These are phyloP conservation scores for Sinhomidia bicolor DNA, from an alignment of 2,888 invertebrate species.

Conservation along the genomic window DNA sequence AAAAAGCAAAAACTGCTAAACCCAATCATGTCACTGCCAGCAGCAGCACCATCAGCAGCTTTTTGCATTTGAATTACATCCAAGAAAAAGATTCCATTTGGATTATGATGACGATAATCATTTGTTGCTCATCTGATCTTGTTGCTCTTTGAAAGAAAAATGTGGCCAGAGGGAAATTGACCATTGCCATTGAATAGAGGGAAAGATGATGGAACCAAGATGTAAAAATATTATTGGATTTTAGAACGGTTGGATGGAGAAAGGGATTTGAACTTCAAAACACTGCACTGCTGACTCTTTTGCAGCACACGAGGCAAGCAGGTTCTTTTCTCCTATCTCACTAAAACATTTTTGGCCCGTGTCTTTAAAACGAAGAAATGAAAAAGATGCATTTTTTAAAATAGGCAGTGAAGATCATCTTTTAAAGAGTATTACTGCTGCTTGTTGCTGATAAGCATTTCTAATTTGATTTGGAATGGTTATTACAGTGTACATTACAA, in stretches of 20 bases:
- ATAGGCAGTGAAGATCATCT: background rate
- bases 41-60: no score
- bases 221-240: background rate
- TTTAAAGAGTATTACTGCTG: no score
- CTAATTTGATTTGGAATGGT: slow-evolving; percentile 53
- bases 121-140: background rate
- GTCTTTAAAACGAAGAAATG: background rate
- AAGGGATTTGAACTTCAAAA: background rate
- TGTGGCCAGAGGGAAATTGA: slow-evolving; percentile 38
- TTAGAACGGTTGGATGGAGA: no score
- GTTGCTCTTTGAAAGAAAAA: background rate
- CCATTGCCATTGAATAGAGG: slow-evolving; percentile 18
- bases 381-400: background rate
- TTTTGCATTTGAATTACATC: slow-evolving; percentile 24
- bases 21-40: no score
- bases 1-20: no score
- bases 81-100: slow-evolving; percentile 16
- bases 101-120: background rate
- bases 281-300: background rate
- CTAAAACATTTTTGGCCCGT: background rate
- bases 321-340: background rate
- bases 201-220: background rate
- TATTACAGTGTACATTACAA: slow-evolving; percentile 30
- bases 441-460: background rate
- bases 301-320: background rate